These are phyloP conservation scores for Cheilinus undulatus DNA, from an alignment of 2,113 vertebrate genomes.

Conservation along the genomic window DNA sequence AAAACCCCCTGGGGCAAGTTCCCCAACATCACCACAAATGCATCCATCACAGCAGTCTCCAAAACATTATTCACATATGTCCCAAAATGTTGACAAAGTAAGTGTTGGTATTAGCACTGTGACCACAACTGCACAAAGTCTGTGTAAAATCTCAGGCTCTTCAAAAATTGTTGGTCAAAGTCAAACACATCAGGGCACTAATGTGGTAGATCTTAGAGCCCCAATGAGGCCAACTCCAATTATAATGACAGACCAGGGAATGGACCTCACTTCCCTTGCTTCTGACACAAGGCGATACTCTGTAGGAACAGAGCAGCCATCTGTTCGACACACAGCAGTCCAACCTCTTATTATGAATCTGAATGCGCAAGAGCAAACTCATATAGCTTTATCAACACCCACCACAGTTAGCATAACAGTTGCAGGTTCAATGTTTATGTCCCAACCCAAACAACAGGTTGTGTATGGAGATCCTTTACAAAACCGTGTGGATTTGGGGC, in stretches of 20 bases:
- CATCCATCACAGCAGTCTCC: constrained; percentile 75
- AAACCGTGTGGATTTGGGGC: constrained; percentile 94
- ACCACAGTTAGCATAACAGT: constrained; percentile 92
- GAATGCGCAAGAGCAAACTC: constrained; percentile 94
- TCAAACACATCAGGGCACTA: constrained; percentile 83
- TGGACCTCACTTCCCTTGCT: constrained; percentile 97
- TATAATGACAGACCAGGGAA: constrained; percentile 98
- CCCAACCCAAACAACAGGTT: constrained; percentile 90
- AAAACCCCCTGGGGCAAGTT: constrained; percentile 82
- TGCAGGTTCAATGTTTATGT: constrained; percentile 90
- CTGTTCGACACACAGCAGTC: constrained; percentile 89
- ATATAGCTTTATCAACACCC: constrained; percentile 86
- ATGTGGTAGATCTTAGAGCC: constrained; percentile 91
- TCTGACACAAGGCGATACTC: constrained; percentile 93
- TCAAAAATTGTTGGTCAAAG: constrained; percentile 88
- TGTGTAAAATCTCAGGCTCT: constrained; percentile 92
- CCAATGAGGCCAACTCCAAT: constrained; percentile 91
- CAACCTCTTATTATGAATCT: constrained; percentile 97
- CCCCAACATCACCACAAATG: constrained; percentile 81
- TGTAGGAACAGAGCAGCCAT: constrained; percentile 88
- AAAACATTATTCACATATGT: constrained; percentile 82
- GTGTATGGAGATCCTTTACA: constrained; percentile 97
- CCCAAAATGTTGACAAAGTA: constrained; percentile 81
- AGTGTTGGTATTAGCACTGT: constrained; percentile 79
- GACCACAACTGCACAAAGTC: constrained; percentile 81